Evolutionary conservation across 2,888 invertebrate species (phyloP), one percentile per base, ranked within the genome.

Genomic region (Macrophya alboannulata): DNA sequence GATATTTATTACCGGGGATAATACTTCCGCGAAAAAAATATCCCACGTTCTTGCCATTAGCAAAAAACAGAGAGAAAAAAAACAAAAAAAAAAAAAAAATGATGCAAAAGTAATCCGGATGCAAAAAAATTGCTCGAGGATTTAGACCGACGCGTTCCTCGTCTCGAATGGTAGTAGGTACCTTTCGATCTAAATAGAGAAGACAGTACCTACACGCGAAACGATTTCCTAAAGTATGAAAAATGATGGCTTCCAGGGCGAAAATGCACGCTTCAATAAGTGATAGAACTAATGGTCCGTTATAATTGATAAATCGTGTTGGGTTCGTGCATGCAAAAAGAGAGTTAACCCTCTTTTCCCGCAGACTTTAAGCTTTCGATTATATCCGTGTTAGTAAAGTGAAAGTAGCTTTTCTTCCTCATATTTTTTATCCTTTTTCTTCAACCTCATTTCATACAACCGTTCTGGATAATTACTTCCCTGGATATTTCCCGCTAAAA

Each of bases 211-310:
- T 68, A 37, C 37, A 31, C 68, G 5, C 37, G 37, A 37, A 59
- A 21, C 59, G 12, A n/a, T 81, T 81, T 10, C 12, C 40, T 25
- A 81, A 81, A 62, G 83, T 71, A 83, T 83, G 68, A 83, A 83
- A 83, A 83, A 83, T 83, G 83, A 83, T 71, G 83, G 40, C 62
- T 59, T 62, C 48, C 51, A 62, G 9, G 51, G 77, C 6, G 59
- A n/a, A 81, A 81, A 81, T 83, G 83, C 37, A 71, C 83, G 83
- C 68, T 65, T 68, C 48, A 83, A 83, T 83, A 83, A 83, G 68
- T 71, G 83, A 83, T 71, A 83, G 83, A 83, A 68, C 83, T 83
- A 83, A 83, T 83, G 83, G 83, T 83, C 83, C 83, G 83, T 83
- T 83, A 48, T 83, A 83, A 83, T 83, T 83, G 83, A 83, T 83